Percentiles rank a stretch among this genome's conserved stretches.
These are phyloP conservation scores for Apteryx owenii DNA, from an alignment of 2,113 vertebrate genomes.

Conservation along the genomic window DNA sequence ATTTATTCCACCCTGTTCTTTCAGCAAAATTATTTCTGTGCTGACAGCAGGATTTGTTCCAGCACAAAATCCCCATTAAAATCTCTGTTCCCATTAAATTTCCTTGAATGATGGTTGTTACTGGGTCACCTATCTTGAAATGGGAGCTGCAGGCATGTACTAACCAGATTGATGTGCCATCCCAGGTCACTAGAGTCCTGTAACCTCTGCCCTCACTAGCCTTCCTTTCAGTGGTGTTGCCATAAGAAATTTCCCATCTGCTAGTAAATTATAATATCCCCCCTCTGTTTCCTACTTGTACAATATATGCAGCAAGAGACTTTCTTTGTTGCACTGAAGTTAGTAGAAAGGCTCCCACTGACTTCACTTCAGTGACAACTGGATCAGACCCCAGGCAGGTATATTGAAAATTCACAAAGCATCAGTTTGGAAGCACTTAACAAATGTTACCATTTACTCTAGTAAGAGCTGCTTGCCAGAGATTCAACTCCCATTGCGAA, in stretches of 20 bases:
- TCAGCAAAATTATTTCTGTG: not conserved
- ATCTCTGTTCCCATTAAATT: not conserved
- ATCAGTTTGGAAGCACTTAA: not conserved
- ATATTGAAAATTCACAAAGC: not conserved
- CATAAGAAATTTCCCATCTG: not conserved
- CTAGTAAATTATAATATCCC: not conserved
- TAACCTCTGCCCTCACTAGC: not conserved
- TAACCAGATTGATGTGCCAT: not conserved
- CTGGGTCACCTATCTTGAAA: not conserved
- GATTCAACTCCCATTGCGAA: not conserved
- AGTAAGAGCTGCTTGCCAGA: not conserved
- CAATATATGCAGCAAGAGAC: not conserved
- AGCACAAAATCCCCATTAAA: accelerated
- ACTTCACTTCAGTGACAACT: not conserved
- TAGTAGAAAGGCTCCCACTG: not conserved
- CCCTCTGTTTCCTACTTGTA: not conserved
- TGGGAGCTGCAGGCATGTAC: not conserved
- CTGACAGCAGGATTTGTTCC: not conserved
- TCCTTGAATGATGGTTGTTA: not conserved
- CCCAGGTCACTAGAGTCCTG: not conserved
- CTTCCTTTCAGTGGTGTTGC: not conserved
- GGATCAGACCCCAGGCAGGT: not conserved
- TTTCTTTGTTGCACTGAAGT: no score
- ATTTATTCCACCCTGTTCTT: not conserved
- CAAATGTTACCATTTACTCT: not conserved